These are phyloP conservation scores for Tortricodes alternella DNA, from an alignment of 2,888 invertebrate genomes.

Conservation along the genomic window DNA sequence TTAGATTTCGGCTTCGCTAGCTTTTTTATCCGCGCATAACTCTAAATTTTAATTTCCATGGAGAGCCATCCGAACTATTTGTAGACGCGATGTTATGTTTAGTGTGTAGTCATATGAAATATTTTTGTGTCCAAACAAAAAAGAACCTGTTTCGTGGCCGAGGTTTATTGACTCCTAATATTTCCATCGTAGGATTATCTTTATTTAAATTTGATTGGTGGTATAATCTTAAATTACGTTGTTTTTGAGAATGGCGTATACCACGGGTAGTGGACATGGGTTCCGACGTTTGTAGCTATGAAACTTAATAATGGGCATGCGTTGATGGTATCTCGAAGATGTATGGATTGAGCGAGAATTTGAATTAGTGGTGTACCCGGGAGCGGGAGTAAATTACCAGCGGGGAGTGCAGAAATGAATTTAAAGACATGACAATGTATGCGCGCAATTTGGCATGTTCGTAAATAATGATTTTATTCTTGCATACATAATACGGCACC, in stretches of 20 bases:
- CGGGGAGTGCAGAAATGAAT: constrained; percentile 2
- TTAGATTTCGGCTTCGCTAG: constrained; percentile 15
- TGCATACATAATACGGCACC: constrained; percentile 69
- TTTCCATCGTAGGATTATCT: constrained; percentile 52
- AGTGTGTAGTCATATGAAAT: constrained; percentile 55
- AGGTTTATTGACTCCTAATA: constrained; percentile 79
- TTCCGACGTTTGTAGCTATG: background rate
- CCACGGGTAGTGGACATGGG: background rate
- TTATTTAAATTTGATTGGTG: constrained; percentile 47
- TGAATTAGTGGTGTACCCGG: constrained; percentile 42
- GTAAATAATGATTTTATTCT: constrained; percentile 77
- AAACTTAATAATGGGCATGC: constrained; percentile 18
- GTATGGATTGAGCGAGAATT: constrained; percentile 9
- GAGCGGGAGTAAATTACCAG: constrained; percentile 36
- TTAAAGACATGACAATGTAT: constrained; percentile 33
- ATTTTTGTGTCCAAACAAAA: constrained; percentile 75
- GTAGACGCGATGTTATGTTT: constrained; percentile 16
- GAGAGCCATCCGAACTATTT: constrained; percentile 17
- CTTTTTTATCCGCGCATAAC: constrained; percentile 18
- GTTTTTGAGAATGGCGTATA: constrained; percentile 27
- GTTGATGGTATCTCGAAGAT: constrained; percentile 28
- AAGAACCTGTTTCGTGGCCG: constrained; percentile 65
- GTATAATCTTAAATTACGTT: constrained; percentile 35
- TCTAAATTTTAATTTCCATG: constrained; percentile 15
- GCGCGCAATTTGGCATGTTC: constrained; percentile 68